Evolutionary conservation across 2,888 invertebrate species (phyloP), one percentile per base, ranked within the genome.

Genomic region (Dynastes grantii): DNA sequence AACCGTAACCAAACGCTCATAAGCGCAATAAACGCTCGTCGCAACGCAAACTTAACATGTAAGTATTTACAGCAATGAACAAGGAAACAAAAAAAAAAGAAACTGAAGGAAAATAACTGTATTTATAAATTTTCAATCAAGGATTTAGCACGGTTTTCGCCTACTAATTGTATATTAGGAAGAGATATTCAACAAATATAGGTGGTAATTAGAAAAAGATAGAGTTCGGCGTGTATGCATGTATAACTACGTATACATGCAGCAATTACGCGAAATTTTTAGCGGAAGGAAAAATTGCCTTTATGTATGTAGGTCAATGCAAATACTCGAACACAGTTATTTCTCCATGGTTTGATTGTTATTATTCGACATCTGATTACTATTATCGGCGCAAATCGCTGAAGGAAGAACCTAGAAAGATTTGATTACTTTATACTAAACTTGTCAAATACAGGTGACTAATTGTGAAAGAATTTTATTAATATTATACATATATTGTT

Each of bases 41-140:
- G 40, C 45, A 67, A 40, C 16, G 55, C 55, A 5, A 58, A 58
- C 55, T 58, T 58, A 22, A 58, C 55, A 22, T 22, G n/a, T 58
- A 37, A 5, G 32, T 8, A 58, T 45, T 8, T 8, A 45, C 11
- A 45, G 16, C n/a, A 22, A 58, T 16, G 22, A 67, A 22, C 40
- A 67, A 22, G 22, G 22, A 22, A 67, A 67, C 37, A 67, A 51
- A 29, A 76, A 67, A 65, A 67, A 51, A 51, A 76, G 65, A 65
- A 27, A 64, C 67, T 53, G 53, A 76, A 65, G 55, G 27, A 49
- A 76, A 53, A 65, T 76, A 77, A 68, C 67, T 67, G 67, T 53
- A 77, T 77, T 77, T 77, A 77, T 77, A 77, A 77, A 77, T 77
- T 68, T 58, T 67, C 51, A 77, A 67, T 65, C 76, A 67, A 76